These are phyloP conservation scores for Eudemis profundana DNA, from an alignment of 2,888 invertebrate genomes.

Conservation along the genomic window DNA sequence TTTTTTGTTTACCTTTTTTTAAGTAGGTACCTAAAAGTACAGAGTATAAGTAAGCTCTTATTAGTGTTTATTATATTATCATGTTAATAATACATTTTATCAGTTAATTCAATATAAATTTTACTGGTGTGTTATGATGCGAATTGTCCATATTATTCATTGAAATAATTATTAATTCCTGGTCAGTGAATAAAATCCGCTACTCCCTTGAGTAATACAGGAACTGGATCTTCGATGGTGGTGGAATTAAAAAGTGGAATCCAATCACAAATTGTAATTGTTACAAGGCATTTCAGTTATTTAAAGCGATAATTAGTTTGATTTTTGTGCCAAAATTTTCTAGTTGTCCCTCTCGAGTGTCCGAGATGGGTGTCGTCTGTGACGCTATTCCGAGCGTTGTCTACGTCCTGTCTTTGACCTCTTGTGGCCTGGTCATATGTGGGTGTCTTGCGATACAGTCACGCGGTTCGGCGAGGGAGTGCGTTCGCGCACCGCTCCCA, in stretches of 20 bases:
- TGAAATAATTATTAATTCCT: no score
- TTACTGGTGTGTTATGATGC: not conserved
- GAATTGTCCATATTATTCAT: no score
- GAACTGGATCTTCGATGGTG: no score
- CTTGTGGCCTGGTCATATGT: slow-evolving; percentile 48
- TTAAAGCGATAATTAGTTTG: slow-evolving; percentile 39
- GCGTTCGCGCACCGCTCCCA: slow-evolving; percentile 59
- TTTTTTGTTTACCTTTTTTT: no score
- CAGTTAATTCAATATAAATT: not conserved
- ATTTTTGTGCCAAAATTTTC: slow-evolving; percentile 44
- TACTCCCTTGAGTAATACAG: no score
- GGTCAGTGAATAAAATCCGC: no score
- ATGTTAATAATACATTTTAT: not conserved
- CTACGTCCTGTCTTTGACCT: slow-evolving; percentile 66
- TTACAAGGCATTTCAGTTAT: slow-evolving; percentile 3
- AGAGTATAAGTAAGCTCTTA: no score
- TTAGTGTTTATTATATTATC: not conserved
- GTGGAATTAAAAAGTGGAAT: no score
- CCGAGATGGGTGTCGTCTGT: slow-evolving; percentile 26
- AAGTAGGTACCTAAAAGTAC: no score
- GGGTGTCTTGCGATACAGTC: slow-evolving; percentile 52
- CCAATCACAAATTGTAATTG: not conserved
- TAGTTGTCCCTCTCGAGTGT: no score
- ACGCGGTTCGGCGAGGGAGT: slow-evolving; percentile 71
- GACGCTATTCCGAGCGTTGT: slow-evolving; percentile 53